Evolutionary conservation across 2,113 vertebrate species (phyloP).

Genomic region (Chaetodon auriga): DNA sequence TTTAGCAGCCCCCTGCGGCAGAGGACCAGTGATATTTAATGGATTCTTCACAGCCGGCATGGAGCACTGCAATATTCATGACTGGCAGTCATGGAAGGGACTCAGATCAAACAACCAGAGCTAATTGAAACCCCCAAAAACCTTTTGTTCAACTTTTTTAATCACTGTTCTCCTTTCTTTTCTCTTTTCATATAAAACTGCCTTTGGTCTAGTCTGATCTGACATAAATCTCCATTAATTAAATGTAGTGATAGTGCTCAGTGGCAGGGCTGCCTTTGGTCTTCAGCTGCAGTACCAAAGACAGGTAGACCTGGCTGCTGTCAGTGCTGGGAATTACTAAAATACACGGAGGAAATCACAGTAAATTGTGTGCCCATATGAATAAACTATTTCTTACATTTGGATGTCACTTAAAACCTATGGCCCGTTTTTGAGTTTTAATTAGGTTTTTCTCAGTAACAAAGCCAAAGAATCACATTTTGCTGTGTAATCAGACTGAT

Average conservation of each 20-base stretch:
- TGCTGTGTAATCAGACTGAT: conserved; percentile 2
- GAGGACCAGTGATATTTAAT: conserved; percentile 65
- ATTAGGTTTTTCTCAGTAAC: conserved; percentile 18
- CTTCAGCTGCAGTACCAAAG: conserved; percentile 34
- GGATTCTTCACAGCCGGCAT: conserved; percentile 66
- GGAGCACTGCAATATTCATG: conserved; percentile 66
- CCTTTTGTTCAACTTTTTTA: conserved; percentile 67
- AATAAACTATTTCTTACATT: conserved; percentile 7
- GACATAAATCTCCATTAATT: conserved; percentile 67
- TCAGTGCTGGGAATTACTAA: conserved; percentile 27
- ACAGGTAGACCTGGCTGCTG: conserved; percentile 24
- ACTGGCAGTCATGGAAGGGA: conserved; percentile 55
- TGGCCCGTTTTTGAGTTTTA: conserved; percentile 27
- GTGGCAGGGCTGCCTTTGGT: conserved; percentile 28
- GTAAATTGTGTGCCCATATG: conserved; percentile 6
- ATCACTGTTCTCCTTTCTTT: conserved; percentile 47
- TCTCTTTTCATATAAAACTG: conserved; percentile 49
- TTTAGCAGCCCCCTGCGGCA: conserved; percentile 53
- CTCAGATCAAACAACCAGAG: conserved; percentile 74
- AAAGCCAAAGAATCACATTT: conserved; percentile 17
- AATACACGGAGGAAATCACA: conserved; percentile 40
- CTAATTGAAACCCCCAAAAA: conserved; percentile 74
- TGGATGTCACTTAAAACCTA: conserved; percentile 12
- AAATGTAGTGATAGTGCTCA: conserved; percentile 18
- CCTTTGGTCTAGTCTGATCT: conserved; percentile 55